These are phyloP conservation scores for Lasius fuliginosus DNA, from an alignment of 2,888 invertebrate species.

Conservation along the genomic window DNA sequence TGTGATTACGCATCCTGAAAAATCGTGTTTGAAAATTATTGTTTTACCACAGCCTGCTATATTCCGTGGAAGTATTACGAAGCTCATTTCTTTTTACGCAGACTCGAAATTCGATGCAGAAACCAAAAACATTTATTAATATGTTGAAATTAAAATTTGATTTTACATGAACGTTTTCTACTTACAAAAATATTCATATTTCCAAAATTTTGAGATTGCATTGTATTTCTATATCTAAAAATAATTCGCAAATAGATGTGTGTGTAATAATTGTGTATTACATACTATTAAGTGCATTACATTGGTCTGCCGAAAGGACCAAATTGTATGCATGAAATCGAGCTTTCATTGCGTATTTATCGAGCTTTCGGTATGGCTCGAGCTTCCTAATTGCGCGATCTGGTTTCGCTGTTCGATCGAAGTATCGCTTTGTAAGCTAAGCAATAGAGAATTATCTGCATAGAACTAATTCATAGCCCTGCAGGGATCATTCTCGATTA, in stretches of 20 bases:
- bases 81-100: background rate
- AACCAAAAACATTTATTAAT: background rate
- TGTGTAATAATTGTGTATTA: background rate
- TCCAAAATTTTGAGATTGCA: background rate
- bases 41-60: background rate
- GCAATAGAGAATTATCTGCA: slow-evolving; percentile 80
- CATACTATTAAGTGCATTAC: slow-evolving; percentile 17
- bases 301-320: background rate
- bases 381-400: slow-evolving; percentile 66
- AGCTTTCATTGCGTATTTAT: slow-evolving; percentile 30
- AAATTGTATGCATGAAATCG: slow-evolving; percentile 40
- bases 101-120: background rate
- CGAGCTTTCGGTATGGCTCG: slow-evolving; percentile 24
- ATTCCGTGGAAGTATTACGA: background rate
- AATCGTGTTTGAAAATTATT: background rate
- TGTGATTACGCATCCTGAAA: background rate
- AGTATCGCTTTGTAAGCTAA: slow-evolving; percentile 78
- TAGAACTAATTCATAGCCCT: slow-evolving; percentile 76
- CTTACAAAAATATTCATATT: background rate
- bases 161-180: background rate
- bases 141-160: background rate
- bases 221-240: background rate
- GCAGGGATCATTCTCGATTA: slow-evolving; percentile 70
- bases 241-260: background rate
- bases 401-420: slow-evolving; percentile 61